Percentiles rank a stretch among this genome's conserved stretches.
These are phyloP conservation scores for Odontomyia ornata DNA, from an alignment of 2,888 invertebrate species.

Conservation along the genomic window DNA sequence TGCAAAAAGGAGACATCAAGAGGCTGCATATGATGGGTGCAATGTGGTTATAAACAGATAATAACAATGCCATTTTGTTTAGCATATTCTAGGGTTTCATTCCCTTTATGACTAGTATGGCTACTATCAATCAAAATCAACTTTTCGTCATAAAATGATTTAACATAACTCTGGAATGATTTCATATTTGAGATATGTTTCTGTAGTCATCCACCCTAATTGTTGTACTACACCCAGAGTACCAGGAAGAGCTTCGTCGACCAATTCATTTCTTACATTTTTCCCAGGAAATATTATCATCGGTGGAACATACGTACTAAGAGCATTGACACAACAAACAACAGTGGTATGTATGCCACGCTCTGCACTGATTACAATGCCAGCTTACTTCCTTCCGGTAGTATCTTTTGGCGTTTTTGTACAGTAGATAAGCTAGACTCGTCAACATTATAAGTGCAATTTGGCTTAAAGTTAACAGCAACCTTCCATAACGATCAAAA, in stretches of 20 bases:
- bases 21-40: too few relatives aligned
- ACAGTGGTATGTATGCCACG: constrained; percentile 58
- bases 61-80: constrained; percentile 55
- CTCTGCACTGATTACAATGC: constrained; percentile 57
- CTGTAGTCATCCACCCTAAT: constrained; percentile 2
- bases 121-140: constrained; percentile 56
- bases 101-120: constrained; percentile 53
- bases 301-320: constrained; percentile 53
- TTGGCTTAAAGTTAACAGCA: background rate
- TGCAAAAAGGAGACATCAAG: constrained; percentile 7
- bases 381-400: constrained; percentile 59
- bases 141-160: constrained; percentile 53
- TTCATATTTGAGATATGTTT: background rate
- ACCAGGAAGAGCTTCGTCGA: constrained; percentile 57
- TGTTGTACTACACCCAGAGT: background rate
- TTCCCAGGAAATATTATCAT: constrained; percentile 50
- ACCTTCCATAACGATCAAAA: constrained; percentile 46
- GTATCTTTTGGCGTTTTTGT: constrained; percentile 55
- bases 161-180: constrained; percentile 35
- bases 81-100: constrained; percentile 53
- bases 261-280: constrained; percentile 9
- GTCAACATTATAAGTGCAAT: constrained; percentile 59
- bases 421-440: constrained; percentile 62
- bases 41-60: constrained; percentile 48
- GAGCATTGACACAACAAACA: constrained; percentile 56